A percentile compares a stretch with the other conserved stretches of the same genome.
phyloP scores from a whole-genome alignment of 2,888 invertebrate species.

The Nymphalis urticae region DNA sequence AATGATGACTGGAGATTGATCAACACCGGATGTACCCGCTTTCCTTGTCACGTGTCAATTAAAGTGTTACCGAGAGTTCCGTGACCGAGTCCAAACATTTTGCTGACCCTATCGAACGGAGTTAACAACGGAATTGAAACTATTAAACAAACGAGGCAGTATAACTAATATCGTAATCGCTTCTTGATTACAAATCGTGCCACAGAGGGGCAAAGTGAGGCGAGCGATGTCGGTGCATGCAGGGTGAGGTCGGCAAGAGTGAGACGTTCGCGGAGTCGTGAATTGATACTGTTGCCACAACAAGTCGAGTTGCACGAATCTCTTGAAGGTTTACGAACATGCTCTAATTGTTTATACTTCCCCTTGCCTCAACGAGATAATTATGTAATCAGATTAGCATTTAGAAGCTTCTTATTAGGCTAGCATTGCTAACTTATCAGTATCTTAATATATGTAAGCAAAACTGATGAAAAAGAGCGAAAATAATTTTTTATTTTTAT shows the following conservation, averaged over 20 bases:
- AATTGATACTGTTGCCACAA: conserved; percentile 12
- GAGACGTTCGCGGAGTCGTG: conserved; percentile 20
- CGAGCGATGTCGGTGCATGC: not conserved
- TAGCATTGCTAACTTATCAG: too few species aligned
- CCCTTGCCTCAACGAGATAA: not conserved
- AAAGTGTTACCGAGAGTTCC: too few species aligned
- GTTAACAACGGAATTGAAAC: too few species aligned
- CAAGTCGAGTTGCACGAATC: conserved; percentile 29
- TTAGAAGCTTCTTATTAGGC: not conserved
- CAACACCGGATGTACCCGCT: too few species aligned
- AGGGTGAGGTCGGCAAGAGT: conserved; percentile 15
- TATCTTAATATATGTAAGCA: too few species aligned
- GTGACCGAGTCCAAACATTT: too few species aligned
- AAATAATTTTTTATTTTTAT: too few species aligned
- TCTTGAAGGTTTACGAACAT: conserved; percentile 20
- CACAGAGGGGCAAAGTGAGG: not conserved
- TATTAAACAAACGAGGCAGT: too few species aligned
- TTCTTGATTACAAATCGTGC: not conserved
- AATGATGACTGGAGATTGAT: too few species aligned
- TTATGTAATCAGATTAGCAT: not conserved
- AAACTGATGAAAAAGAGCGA: too few species aligned
- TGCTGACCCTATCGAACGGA: too few species aligned
- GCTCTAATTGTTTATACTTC: conserved; percentile 15
- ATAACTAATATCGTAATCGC: not conserved
- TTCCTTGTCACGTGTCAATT: too few species aligned